These are phyloP conservation scores for Tauraco erythrolophus DNA, from an alignment of 2,113 vertebrate species.

Conservation along the genomic window DNA sequence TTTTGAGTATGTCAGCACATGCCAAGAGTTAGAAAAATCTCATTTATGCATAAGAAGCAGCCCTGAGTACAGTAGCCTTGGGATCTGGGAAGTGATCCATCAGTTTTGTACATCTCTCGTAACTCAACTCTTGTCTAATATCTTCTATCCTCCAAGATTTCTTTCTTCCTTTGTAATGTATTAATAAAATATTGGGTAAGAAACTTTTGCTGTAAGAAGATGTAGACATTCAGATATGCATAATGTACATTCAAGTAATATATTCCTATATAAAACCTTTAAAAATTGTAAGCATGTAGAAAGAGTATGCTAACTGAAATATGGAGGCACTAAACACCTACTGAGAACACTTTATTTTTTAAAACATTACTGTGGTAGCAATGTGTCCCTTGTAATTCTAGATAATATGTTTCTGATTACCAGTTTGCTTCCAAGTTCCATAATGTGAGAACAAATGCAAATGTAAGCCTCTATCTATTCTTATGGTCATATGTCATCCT, in stretches of 20 bases:
- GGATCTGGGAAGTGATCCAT: neutral
- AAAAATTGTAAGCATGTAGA: slow-evolving; percentile 11
- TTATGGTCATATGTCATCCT: slow-evolving; percentile 33
- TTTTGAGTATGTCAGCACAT: neutral
- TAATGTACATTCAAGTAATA: neutral
- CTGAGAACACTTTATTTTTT: slow-evolving; percentile 60
- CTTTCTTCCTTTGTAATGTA: neutral
- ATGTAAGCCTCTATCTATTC: slow-evolving; percentile 24
- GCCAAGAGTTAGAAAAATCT: neutral
- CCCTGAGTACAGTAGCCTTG: neutral
- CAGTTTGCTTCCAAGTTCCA: slow-evolving; percentile 2
- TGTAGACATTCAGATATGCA: neutral
- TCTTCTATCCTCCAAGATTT: neutral
- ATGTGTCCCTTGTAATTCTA: slow-evolving; percentile 50
- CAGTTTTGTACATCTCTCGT: neutral
- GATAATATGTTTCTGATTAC: slow-evolving; percentile 66
- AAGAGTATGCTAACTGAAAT: slow-evolving; percentile 59
- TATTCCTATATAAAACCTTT: neutral
- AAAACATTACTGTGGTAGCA: slow-evolving; percentile 19
- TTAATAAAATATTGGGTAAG: neutral
- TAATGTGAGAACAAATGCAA: slow-evolving; percentile 46
- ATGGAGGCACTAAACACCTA: slow-evolving; percentile 41
- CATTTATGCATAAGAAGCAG: neutral
- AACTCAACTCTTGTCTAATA: neutral
- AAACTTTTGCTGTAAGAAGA: neutral